A percentile compares a stretch with the other conserved stretches of the same genome.
These are phyloP conservation scores for Brachypodius melanocephalos DNA, from an alignment of 2,113 vertebrate species.

Conservation along the genomic window DNA sequence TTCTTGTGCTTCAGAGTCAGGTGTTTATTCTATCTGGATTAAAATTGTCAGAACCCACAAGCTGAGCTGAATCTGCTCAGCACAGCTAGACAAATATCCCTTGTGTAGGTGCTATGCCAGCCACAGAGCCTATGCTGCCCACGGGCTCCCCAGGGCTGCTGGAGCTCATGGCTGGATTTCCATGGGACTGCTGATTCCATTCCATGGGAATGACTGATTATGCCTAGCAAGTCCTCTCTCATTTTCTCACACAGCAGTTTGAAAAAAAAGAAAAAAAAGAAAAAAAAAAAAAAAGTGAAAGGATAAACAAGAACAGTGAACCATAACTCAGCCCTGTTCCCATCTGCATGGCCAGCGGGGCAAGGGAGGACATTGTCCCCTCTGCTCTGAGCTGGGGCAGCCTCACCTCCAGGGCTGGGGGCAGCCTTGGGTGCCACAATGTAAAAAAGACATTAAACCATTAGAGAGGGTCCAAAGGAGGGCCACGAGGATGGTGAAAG, in stretches of 20 bases:
- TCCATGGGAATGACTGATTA: not conserved
- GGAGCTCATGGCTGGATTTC: not conserved
- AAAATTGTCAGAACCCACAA: not conserved
- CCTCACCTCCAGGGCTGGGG: not conserved
- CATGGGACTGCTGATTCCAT: not conserved
- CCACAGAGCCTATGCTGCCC: fast-evolving
- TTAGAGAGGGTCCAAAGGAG: not conserved
- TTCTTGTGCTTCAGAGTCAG: not conserved
- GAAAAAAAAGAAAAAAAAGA: not conserved
- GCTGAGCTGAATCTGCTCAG: not conserved
- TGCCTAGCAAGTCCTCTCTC: not conserved
- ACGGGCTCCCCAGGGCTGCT: fast-evolving
- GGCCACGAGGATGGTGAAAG: not conserved
- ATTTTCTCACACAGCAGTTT: not conserved
- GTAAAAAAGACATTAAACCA: not conserved
- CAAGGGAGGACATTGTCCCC: not conserved
- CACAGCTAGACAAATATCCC: fast-evolving
- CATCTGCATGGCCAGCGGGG: fast-evolving
- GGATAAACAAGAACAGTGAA: not conserved
- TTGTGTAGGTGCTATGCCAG: not conserved
- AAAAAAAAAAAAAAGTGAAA: not conserved
- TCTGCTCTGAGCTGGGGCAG: fast-evolving
- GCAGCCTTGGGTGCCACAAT: not conserved
- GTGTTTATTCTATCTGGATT: not conserved
- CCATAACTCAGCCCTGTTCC: not conserved